phyloP scores from a whole-genome alignment of 2,888 invertebrate genomes.

The Caenorhabditis parvicauda region DNA sequence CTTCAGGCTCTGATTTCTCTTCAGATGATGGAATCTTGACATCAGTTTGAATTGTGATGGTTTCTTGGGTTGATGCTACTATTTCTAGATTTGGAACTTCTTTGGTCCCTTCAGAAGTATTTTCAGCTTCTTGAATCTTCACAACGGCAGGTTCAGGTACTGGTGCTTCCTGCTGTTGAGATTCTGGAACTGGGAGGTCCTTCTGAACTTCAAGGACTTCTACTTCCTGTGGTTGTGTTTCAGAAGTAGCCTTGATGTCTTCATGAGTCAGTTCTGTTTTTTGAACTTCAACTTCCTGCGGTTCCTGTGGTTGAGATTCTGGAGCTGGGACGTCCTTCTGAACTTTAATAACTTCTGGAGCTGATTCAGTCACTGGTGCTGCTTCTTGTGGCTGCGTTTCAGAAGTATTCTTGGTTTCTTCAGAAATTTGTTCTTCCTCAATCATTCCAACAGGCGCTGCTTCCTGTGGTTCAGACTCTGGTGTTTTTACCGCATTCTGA shows the following conservation, averaged over 20 bases:
- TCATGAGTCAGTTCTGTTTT: background rate
- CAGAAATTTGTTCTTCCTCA: background rate
- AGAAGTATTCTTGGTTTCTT: background rate
- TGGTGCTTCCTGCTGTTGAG: background rate
- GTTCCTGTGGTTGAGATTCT: background rate
- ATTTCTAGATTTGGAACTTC: no score
- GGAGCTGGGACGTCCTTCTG: no score
- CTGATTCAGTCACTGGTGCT: background rate
- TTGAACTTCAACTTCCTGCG: background rate
- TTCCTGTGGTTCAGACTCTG: constrained; percentile 5
- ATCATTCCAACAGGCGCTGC: background rate
- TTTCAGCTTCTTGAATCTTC: background rate
- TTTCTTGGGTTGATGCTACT: background rate
- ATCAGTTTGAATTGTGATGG: background rate
- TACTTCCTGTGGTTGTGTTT: background rate
- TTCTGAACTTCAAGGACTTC: no score
- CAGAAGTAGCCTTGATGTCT: background rate
- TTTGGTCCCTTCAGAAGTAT: background rate
- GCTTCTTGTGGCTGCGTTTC: background rate
- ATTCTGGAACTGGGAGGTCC: no score
- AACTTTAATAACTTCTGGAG: background rate
- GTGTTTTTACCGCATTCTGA: background rate
- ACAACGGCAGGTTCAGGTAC: background rate
- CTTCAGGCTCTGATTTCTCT: background rate
- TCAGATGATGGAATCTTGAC: no score